Conservation (phyloP, 2,888 invertebrate species). For the Scaptomyza cyrtandrae region DNA sequence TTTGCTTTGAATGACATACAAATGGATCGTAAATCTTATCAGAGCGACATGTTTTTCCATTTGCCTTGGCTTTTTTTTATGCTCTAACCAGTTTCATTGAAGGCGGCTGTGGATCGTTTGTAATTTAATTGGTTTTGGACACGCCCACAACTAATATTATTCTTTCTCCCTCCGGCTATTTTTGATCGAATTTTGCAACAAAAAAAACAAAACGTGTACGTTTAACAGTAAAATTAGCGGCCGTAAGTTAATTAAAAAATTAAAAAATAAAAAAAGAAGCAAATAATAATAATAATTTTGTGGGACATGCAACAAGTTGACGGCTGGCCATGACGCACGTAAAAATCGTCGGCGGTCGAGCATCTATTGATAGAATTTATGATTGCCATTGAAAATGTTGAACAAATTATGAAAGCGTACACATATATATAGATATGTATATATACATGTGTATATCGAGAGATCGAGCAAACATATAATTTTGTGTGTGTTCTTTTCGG, state of each 20-base stretch:
- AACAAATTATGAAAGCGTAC: slow-evolving; percentile 52
- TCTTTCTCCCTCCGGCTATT: neutral
- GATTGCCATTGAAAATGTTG: slow-evolving; percentile 65
- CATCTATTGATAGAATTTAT: slow-evolving; percentile 71
- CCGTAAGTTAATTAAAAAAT: slow-evolving; percentile 61
- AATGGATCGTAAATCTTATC: slow-evolving; percentile 65
- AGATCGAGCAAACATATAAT: neutral
- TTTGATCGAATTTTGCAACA: slow-evolving; percentile 23
- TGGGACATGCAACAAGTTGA: slow-evolving; percentile 76
- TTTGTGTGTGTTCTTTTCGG: neutral
- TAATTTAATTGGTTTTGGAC: slow-evolving; percentile 29
- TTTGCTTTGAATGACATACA: slow-evolving; percentile 34
- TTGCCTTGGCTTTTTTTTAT: slow-evolving; percentile 5
- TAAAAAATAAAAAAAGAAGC: neutral
- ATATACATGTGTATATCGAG: too few relatives aligned
- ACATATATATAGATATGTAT: neutral
- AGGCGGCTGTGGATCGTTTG: slow-evolving; percentile 10
- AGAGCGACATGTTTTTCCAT: slow-evolving; percentile 19
- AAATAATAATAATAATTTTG: slow-evolving; percentile 4
- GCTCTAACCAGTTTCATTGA: slow-evolving; percentile 25
- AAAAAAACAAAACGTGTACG: too few relatives aligned
- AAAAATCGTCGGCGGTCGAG: slow-evolving; percentile 39
- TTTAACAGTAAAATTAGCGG: slow-evolving; percentile 46
- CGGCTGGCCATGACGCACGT: slow-evolving; percentile 74
- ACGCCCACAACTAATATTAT: slow-evolving; percentile 39